These are phyloP conservation scores for Eurois occulta DNA, from an alignment of 2,888 invertebrate species.

Conservation along the genomic window DNA sequence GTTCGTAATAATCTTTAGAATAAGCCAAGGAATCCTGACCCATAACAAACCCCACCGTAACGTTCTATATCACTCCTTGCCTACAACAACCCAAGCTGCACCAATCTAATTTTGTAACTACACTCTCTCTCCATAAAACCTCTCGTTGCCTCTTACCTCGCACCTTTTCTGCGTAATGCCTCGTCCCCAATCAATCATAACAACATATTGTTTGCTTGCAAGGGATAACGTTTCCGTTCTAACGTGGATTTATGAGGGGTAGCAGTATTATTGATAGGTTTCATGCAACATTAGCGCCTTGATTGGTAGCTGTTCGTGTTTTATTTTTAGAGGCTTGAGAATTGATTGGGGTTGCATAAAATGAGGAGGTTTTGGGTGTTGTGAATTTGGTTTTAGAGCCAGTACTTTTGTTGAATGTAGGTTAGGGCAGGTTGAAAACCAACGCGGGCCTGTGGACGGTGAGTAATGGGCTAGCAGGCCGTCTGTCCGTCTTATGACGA, in stretches of 20 bases:
- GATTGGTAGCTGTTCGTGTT: constrained; percentile 72
- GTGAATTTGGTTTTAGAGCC: neutral
- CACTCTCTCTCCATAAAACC: constrained; percentile 53
- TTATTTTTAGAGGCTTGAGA: constrained; percentile 62
- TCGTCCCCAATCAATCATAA: constrained; percentile 78
- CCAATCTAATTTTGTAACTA: constrained; percentile 56
- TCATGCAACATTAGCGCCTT: constrained; percentile 81
- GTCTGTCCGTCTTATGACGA: too few relatives aligned
- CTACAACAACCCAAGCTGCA: constrained; percentile 10
- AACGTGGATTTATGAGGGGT: constrained; percentile 80
- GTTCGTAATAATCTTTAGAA: neutral
- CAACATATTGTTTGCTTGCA: constrained; percentile 81
- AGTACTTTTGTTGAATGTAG: neutral
- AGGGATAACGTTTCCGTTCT: constrained; percentile 75
- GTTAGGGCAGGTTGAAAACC: neutral
- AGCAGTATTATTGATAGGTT: constrained; percentile 79
- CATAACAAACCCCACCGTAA: neutral
- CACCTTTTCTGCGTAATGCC: constrained; percentile 72
- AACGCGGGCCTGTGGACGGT: too few relatives aligned
- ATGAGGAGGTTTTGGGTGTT: constrained; percentile 6
- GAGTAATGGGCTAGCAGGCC: too few relatives aligned
- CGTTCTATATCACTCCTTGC: neutral
- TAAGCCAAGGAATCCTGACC: neutral
- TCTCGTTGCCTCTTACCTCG: constrained; percentile 47
- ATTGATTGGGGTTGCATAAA: constrained; percentile 55